Evolutionary conservation across 2,888 invertebrate genomes (phyloP).

Genomic region (Uropetala carovei): DNA sequence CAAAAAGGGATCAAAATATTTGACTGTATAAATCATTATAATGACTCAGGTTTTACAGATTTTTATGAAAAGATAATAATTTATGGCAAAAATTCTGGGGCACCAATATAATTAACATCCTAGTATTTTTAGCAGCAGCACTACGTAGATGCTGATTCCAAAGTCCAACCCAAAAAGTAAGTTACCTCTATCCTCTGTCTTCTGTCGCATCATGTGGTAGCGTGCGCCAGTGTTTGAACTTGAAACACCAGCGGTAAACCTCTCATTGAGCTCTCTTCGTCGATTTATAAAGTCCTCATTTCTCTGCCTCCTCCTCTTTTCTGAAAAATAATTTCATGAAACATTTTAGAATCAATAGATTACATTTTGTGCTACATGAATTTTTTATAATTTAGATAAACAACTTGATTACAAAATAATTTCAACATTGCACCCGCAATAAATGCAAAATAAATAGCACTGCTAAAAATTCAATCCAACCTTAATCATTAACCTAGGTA

Average conservation of each 20-base stretch:
- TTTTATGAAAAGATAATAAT: too few species aligned
- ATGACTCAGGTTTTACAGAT: too few species aligned
- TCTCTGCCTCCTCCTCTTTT: constrained; percentile 88
- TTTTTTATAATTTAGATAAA: neutral
- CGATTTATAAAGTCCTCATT: constrained; percentile 87
- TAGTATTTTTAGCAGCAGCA: too few species aligned
- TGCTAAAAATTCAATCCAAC: neutral
- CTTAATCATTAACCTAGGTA: neutral
- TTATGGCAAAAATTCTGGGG: too few species aligned
- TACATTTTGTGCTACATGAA: neutral
- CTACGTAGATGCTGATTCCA: too few species aligned
- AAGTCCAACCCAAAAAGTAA: constrained; percentile 65
- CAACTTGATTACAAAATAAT: neutral
- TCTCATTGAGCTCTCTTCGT: constrained; percentile 84
- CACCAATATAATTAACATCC: too few species aligned
- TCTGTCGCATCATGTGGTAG: constrained; percentile 71
- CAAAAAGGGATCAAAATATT: too few species aligned
- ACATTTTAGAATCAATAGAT: neutral
- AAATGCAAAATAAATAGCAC: neutral
- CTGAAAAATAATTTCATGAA: constrained; percentile 74
- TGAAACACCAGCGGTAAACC: constrained; percentile 75
- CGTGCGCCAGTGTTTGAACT: constrained; percentile 73
- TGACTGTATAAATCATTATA: too few species aligned
- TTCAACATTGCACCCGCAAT: neutral
- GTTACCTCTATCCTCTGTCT: constrained; percentile 73